Evolutionary conservation across 2,797 vertebrate genomes (phyloP).

Genomic region (Cossypha heuglini): DNA sequence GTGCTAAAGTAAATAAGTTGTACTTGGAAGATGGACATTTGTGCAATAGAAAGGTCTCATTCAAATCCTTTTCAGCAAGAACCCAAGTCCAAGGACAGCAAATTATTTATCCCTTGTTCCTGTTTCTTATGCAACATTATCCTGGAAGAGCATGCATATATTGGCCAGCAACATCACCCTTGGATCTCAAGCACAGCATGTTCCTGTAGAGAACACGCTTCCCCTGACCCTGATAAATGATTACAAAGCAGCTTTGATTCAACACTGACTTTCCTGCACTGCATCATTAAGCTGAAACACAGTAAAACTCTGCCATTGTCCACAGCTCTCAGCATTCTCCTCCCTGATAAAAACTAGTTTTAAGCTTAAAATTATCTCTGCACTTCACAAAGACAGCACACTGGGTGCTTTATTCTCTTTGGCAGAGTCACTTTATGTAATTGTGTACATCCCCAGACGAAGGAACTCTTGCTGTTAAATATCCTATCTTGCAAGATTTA

Average conservation of each 20-base stretch:
- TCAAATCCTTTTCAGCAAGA: background rate
- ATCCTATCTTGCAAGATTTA: background rate
- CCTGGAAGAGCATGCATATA: background rate
- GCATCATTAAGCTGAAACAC: background rate
- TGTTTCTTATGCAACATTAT: background rate
- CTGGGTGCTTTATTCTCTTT: background rate
- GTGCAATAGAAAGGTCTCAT: background rate
- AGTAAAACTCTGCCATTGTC: background rate
- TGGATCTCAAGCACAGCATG: background rate
- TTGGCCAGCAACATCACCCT: background rate
- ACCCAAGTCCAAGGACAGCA: background rate
- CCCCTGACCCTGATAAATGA: background rate
- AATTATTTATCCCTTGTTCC: background rate
- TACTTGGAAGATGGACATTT: background rate
- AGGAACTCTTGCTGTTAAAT: background rate
- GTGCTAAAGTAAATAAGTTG: background rate
- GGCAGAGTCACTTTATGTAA: background rate
- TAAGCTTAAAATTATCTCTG: background rate
- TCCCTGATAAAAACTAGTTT: background rate
- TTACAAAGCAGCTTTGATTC: constrained; percentile 10
- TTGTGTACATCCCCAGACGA: background rate
- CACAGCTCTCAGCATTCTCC: background rate
- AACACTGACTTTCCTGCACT: background rate
- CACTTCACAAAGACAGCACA: background rate
- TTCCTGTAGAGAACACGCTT: background rate